Conservation (phyloP, 2,113 vertebrate species). For the Ophthalmolycus amberensis region DNA sequence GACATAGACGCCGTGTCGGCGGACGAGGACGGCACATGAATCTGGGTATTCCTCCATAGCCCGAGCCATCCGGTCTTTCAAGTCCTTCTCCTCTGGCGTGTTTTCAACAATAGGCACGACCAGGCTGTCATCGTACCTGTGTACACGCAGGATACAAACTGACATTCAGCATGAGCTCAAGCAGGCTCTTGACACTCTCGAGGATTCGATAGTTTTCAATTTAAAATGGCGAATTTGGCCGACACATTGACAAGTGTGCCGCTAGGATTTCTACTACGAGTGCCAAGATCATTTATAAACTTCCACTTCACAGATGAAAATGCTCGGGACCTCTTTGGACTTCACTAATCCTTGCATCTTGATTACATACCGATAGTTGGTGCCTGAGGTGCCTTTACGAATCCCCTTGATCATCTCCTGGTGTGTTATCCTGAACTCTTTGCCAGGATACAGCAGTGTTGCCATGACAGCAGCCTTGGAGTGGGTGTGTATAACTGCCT, state of each 20-base stretch:
- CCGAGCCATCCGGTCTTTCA: slow-evolving; percentile 92
- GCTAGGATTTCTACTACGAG: background rate
- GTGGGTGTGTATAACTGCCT: slow-evolving; percentile 97
- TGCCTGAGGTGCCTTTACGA: slow-evolving; percentile 89
- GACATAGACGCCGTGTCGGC: slow-evolving; percentile 94
- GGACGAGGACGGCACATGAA: slow-evolving; percentile 92
- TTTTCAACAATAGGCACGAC: slow-evolving; percentile 97
- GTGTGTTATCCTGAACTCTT: slow-evolving; percentile 94
- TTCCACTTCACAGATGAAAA: background rate
- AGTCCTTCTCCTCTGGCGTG: slow-evolving; percentile 93
- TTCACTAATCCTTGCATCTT: slow-evolving; percentile 38
- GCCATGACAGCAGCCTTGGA: slow-evolving; percentile 97
- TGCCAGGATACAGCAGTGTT: slow-evolving; percentile 94
- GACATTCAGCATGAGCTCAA: no score
- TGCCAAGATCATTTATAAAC: background rate
- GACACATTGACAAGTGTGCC: no score
- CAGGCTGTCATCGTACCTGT: slow-evolving; percentile 91
- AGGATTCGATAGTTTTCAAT: background rate
- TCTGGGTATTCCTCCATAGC: slow-evolving; percentile 94
- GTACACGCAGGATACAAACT: background rate
- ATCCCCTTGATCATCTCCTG: slow-evolving; percentile 99
- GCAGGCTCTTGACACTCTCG: no score
- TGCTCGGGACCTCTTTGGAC: slow-evolving; percentile 23
- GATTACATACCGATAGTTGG: slow-evolving; percentile 88
- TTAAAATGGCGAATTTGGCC: background rate